A percentile compares a stretch with the other conserved stretches of the same genome.
phyloP scores from a whole-genome alignment of 2,113 vertebrate genomes.

The Lycaon pictus region DNA sequence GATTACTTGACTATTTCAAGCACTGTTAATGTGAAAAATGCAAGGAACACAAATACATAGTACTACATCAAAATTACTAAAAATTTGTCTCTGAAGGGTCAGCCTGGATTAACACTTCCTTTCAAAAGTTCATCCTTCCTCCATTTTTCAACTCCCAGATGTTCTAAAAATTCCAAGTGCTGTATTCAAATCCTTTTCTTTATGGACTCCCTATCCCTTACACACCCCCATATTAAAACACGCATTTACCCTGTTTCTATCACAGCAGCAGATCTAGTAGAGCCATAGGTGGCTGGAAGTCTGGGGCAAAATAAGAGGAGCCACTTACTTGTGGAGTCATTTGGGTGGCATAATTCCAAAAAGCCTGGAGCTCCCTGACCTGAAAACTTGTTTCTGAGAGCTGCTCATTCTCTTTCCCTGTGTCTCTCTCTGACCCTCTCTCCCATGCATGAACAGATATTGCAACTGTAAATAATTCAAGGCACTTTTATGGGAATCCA shows the following conservation, averaged over 20 bases:
- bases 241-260: background rate
- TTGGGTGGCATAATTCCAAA: background rate
- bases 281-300: background rate
- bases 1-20: background rate
- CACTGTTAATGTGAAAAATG: background rate
- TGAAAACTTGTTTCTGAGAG: background rate
- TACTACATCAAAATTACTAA: background rate
- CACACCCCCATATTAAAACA: background rate
- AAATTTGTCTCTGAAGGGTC: background rate
- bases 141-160: background rate
- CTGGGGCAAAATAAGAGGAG: background rate
- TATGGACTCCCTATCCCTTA: background rate
- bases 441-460: background rate
- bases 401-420: background rate
- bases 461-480: background rate
- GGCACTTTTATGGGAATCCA: background rate
- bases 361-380: background rate
- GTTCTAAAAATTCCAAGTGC: background rate
- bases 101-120: background rate
- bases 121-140: background rate
- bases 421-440: background rate
- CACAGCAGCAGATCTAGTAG: background rate
- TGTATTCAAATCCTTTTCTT: background rate
- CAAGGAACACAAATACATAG: background rate
- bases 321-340: background rate